Percentiles rank a stretch among this genome's conserved stretches.
Evolutionary conservation across 2,797 vertebrate species (phyloP).

Genomic region (Rhabdomys pumilio): DNA sequence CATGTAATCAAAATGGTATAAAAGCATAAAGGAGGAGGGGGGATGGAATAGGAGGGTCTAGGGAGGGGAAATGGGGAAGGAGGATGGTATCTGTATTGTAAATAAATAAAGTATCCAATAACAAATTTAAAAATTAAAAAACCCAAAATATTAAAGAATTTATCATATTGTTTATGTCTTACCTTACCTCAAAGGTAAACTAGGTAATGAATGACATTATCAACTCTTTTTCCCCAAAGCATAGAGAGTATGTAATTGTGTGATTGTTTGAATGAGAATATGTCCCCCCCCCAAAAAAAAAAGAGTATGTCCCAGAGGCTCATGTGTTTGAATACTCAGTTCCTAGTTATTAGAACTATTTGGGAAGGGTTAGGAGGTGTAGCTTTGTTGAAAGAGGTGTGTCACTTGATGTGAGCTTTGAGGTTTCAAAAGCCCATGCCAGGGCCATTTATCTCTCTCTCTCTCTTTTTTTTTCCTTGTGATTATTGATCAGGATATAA

Average conservation of each 20-base stretch:
- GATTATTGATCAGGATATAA: background rate
- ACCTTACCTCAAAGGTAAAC: conserved; percentile 36
- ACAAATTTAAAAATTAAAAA: no score
- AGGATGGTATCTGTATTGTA: no score
- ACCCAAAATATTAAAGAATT: background rate
- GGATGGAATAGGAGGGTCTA: no score
- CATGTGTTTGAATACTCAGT: background rate
- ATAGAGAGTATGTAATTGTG: background rate
- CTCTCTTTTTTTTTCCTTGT: background rate
- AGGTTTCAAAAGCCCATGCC: background rate
- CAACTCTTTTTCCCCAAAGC: background rate
- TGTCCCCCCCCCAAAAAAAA: no score
- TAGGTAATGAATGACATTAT: background rate
- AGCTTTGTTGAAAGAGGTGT: background rate
- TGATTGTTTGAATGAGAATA: background rate
- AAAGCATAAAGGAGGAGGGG: no score
- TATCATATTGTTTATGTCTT: background rate
- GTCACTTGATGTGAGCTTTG: background rate
- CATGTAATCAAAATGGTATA: no score
- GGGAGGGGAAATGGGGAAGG: no score
- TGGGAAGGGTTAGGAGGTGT: background rate
- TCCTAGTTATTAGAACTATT: background rate
- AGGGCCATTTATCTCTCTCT: background rate
- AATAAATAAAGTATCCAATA: no score
- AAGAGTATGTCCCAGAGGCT: background rate